These are phyloP conservation scores for Mormyrus lacerda DNA, from an alignment of 2,113 vertebrate species.

Conservation along the genomic window DNA sequence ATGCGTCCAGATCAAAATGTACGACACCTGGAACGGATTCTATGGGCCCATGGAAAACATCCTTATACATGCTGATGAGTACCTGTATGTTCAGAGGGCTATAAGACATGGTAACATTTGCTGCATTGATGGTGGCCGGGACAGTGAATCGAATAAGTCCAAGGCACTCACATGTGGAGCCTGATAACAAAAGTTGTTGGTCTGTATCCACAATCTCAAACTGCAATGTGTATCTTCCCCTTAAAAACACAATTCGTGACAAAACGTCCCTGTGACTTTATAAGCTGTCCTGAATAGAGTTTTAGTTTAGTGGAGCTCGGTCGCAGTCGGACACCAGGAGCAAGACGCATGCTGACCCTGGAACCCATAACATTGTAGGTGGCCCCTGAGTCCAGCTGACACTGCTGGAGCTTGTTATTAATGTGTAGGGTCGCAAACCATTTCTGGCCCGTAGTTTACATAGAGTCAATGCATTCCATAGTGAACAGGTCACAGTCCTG, in stretches of 20 bases:
- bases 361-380: conserved; percentile 27
- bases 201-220: conserved; percentile 25
- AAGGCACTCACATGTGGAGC: conserved; percentile 19
- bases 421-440: conserved; percentile 15
- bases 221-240: conserved; percentile 15
- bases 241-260: not conserved
- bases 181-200: conserved; percentile 23
- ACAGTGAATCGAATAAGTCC: conserved; percentile 28
- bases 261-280: conserved; percentile 22
- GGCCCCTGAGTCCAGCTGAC: conserved; percentile 27
- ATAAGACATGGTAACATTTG: too few relatives aligned
- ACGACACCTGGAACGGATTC: too few relatives aligned
- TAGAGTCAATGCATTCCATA: not conserved
- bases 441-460: conserved; percentile 18
- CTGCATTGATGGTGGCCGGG: too few relatives aligned
- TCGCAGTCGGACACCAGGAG: not conserved
- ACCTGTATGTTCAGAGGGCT: too few relatives aligned
- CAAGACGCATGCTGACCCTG: conserved; percentile 20
- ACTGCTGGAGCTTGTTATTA: conserved; percentile 5
- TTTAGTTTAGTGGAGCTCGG: conserved; percentile 14
- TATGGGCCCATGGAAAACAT: too few relatives aligned
- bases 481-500: not conserved
- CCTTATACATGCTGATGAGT: too few relatives aligned
- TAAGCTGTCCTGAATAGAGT: conserved; percentile 8
- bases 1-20: too few relatives aligned